Evolutionary conservation across 2,888 invertebrate species (phyloP).

Genomic region (Drepana falcataria): DNA sequence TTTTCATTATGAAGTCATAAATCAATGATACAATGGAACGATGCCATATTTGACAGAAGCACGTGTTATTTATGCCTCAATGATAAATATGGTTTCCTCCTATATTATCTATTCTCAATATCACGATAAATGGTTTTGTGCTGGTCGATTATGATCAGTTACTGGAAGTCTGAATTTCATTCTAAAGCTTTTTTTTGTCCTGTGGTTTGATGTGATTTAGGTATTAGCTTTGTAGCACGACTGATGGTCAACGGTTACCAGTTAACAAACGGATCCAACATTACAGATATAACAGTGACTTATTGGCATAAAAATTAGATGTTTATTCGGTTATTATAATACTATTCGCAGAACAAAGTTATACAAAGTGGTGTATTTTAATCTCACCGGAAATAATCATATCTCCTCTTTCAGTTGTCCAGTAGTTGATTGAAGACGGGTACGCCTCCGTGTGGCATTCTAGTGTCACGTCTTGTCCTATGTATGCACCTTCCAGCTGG

Average conservation of each 20-base stretch:
- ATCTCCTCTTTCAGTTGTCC: conserved; percentile 94
- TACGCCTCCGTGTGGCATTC: conserved; percentile 96
- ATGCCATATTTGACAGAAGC: conserved; percentile 57
- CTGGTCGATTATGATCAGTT: conserved; percentile 21
- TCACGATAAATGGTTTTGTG: conserved; percentile 23
- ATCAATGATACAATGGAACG: conserved; percentile 68
- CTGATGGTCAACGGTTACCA: too few species aligned
- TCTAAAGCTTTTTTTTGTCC: too few species aligned
- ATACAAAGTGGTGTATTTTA: neutral
- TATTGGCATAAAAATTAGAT: too few species aligned
- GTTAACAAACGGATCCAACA: too few species aligned
- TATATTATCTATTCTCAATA: conserved; percentile 27
- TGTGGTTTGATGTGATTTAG: too few species aligned
- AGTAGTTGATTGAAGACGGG: conserved; percentile 95
- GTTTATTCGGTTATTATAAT: too few species aligned
- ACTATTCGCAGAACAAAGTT: too few species aligned
- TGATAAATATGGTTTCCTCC: conserved; percentile 51
- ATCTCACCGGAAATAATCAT: conserved; percentile 94
- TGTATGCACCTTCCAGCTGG: conserved; percentile 93
- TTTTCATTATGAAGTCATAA: conserved; percentile 72
- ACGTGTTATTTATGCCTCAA: conserved; percentile 60
- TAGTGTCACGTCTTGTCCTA: conserved; percentile 92
- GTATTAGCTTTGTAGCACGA: too few species aligned
- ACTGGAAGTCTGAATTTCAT: conserved; percentile 7
- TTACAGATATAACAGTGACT: too few species aligned